Base-by-base conservation (phyloP, 2,797 vertebrate species). In the Paratrypauchen microcephalus region DNA sequence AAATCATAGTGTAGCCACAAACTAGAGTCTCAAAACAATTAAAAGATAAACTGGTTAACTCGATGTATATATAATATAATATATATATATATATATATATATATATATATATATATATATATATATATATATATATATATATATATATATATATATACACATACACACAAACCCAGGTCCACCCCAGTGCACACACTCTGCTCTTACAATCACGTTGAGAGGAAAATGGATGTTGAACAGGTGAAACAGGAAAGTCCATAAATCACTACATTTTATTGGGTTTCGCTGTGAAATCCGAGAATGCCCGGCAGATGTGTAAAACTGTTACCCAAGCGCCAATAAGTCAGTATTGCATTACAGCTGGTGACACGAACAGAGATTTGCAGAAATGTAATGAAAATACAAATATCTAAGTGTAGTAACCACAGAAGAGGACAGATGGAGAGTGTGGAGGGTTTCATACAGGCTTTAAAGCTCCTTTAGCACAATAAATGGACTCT, bases 291-390 rank as follows among this genome's bases (percentile, higher is more conserved):
- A 84, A 85, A 85, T 80, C 78, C 84, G 81, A 87, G 85, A 82
- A 71, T 72, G 76, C 75, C 75, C 67, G 70, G 84, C 78, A 71
- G 82, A 82, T 72, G 88, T 89, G 85, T 86, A 84, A 86, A 87
- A 81, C 74, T 82, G 84, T 87, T 85, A 85, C 85, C 78, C 58
- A 79, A 86, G 76, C 87, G 80, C 80, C 78, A 83, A 88, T 87
- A 85, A 89, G 86, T 88, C 82, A 90, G 75, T 76, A 86, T 85
- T 86, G 84, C 79, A 89, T 88, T 88, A 87, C 65, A 23, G 72
- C 75, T 68, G 15, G 64, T 78, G 81, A 74, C 86, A 81, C 74
- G 69, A 76, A 69, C 50, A 64, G 70, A 78, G 73, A 81, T 83
- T 74, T 69, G 56, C 26, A 41, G 28, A 39, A 19, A 56, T 54